Evolutionary conservation across 2,797 vertebrate genomes (phyloP).

Genomic region (Spinus olivaceus): DNA sequence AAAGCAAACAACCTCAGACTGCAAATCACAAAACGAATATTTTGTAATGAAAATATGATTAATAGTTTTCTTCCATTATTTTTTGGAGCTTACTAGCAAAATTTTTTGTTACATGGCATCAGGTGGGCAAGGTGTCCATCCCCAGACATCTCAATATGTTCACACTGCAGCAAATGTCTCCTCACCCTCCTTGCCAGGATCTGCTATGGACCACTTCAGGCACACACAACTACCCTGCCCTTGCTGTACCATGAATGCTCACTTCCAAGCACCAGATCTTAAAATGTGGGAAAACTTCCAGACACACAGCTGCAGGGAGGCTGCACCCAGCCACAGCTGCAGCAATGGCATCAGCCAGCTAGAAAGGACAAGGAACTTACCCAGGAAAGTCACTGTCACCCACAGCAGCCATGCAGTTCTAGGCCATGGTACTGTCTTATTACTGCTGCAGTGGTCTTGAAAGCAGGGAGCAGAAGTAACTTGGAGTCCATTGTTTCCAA

Average conservation of each 20-base stretch:
- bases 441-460: not conserved
- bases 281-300: not conserved
- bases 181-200: not conserved
- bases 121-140: not conserved
- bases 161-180: accelerated
- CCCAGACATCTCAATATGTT: not conserved
- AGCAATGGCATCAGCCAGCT: not conserved
- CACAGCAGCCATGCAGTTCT: not conserved
- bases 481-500: not conserved
- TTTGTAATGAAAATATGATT: not conserved
- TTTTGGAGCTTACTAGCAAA: not conserved
- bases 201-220: not conserved
- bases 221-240: not conserved
- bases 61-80: not conserved
- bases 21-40: not conserved
- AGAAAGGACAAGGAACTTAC: not conserved
- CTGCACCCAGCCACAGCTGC: not conserved
- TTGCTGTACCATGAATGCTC: not conserved
- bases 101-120: not conserved
- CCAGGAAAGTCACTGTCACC: not conserved
- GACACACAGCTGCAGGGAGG: not conserved
- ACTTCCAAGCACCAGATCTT: not conserved
- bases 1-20: not conserved
- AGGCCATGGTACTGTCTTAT: not conserved
- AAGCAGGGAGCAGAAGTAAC: not conserved